Conservation (phyloP, 2,888 invertebrate genomes). For the Dione vanillae region DNA sequence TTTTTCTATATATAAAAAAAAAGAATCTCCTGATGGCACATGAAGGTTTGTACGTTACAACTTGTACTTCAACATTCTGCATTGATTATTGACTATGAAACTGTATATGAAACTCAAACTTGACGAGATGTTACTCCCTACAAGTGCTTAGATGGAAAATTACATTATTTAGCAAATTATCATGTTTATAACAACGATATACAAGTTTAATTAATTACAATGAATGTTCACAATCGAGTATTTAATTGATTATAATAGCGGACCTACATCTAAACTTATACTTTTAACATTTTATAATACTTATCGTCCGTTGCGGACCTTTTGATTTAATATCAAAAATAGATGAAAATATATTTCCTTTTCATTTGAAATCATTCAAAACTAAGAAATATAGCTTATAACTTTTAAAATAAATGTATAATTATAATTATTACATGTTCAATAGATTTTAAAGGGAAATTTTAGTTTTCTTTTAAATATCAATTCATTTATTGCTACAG, state of each 20-base stretch:
- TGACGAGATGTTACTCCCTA: too few relatives aligned
- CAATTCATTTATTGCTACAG: neutral
- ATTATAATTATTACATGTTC: too few relatives aligned
- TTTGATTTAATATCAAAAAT: constrained; percentile 21
- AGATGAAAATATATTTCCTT: neutral
- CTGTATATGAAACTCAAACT: too few relatives aligned
- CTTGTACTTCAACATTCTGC: too few relatives aligned
- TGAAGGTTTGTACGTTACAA: too few relatives aligned
- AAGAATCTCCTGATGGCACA: too few relatives aligned
- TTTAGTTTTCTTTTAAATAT: neutral
- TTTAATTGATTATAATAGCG: neutral
- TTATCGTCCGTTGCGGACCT: constrained; percentile 37
- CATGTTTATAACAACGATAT: neutral
- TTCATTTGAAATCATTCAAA: neutral
- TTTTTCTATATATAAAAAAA: too few relatives aligned
- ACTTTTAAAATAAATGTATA: too few relatives aligned
- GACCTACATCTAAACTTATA: neutral
- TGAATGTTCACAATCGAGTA: constrained; percentile 4
- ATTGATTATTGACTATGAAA: too few relatives aligned
- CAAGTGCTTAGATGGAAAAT: neutral
- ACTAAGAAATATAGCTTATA: too few relatives aligned
- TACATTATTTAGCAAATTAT: neutral
- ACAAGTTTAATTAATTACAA: neutral
- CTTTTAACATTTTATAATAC: constrained; percentile 34
- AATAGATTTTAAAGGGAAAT: neutral